phyloP scores from a whole-genome alignment of 2,797 vertebrate species.

The Acrossocheilus fasciatus region DNA sequence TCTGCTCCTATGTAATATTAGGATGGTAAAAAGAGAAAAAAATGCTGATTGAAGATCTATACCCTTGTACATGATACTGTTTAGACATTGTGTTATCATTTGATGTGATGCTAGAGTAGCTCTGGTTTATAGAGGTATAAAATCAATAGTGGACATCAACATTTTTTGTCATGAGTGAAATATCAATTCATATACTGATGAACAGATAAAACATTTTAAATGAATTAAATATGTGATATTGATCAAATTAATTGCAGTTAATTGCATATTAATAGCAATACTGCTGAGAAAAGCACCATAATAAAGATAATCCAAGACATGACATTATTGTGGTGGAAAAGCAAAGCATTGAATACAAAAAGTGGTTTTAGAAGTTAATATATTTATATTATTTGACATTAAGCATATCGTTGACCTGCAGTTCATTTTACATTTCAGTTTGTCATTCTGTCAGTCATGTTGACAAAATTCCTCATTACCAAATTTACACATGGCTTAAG shows the following conservation, averaged over 20 bases:
- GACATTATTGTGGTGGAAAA: neutral
- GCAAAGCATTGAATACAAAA: neutral
- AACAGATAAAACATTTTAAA: neutral
- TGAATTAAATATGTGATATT: neutral
- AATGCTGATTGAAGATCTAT: neutral
- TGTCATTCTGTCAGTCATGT: neutral
- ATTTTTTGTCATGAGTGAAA: neutral
- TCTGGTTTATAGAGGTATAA: slow-evolving; percentile 2
- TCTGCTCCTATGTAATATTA: neutral
- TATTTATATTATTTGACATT: neutral
- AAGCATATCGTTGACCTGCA: neutral
- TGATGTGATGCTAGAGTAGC: neutral
- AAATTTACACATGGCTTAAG: slow-evolving; percentile 7
- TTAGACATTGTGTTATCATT: neutral
- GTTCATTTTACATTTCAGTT: neutral
- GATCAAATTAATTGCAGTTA: neutral
- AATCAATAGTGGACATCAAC: neutral
- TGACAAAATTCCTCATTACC: neutral
- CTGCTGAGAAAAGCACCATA: neutral
- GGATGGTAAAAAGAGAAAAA: neutral
- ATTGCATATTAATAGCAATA: neutral
- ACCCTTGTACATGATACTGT: neutral
- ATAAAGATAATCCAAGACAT: neutral
- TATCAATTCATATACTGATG: neutral
- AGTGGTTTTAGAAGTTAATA: neutral